Base-by-base conservation (phyloP, 1,140 invertebrate species). In the Eumaeus atala region DNA sequence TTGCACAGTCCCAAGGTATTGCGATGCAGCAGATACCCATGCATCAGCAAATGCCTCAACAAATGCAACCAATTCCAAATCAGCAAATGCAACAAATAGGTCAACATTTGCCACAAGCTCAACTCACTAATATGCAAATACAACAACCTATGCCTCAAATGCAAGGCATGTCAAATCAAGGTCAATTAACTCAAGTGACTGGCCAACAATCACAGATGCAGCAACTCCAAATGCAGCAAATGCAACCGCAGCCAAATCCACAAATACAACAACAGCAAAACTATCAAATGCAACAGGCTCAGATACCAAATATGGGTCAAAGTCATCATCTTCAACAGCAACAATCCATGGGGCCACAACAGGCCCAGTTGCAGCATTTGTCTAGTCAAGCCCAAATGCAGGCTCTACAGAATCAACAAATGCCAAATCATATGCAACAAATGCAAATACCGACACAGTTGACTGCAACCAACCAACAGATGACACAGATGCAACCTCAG, bases 1-100 rank as follows among this genome's bases (percentile, higher is more conserved):
- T 90, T 57, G 84, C 87, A 10, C 84, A 87, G 59, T 77, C 87
- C 6, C 86, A 87, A 62, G 84, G 80, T 33, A 84, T 86, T 51
- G 70, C 86, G n/a, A 84, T 85, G 75, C 89, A 88, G 56, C 87
- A 85, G 64, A 87, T 85, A 53, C 83, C 86, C 35, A 85, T 87
- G 72, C 85, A 87, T 51, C 88, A 87, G 49, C 84, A 84, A 70
- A 85, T 87, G 75, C 83, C 76, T 33, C 87, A 87, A 63, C 87
- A 88, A 61, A 86, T 87, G 71, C 87, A 87, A 62, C 87, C 82
- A 66, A 84, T 80, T 36, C 83, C 82, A 42, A 84, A 87, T 54
- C 85, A 88, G 59, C 87, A 89, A 73, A 88, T 88, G 66, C 87
- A 88, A 52, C 87, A 88, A 67, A 82, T 88, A 48, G 72, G 75